Conservation (phyloP, 2,113 vertebrate genomes). For the Actenoides hombroni region DNA sequence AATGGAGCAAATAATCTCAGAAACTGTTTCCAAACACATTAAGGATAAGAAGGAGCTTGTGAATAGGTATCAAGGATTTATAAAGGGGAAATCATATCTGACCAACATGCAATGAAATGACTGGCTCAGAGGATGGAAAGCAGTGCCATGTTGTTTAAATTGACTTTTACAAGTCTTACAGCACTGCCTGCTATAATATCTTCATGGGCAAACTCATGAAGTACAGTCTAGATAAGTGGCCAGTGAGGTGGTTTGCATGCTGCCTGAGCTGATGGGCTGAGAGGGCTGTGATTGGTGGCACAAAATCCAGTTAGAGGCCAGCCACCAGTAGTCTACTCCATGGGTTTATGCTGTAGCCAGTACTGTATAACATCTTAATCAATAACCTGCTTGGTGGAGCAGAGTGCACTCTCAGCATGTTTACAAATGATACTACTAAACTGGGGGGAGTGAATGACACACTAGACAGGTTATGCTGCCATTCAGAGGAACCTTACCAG, state of each 20-base stretch:
- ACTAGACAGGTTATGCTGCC: neutral
- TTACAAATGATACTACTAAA: neutral
- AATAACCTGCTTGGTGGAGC: neutral
- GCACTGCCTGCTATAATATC: neutral
- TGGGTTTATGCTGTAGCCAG: neutral
- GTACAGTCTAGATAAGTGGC: neutral
- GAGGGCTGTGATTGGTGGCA: neutral
- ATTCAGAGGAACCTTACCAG: neutral
- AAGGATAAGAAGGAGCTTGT: neutral
- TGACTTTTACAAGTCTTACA: neutral
- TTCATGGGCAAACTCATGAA: neutral
- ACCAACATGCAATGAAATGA: neutral
- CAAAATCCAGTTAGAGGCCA: neutral
- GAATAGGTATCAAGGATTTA: neutral
- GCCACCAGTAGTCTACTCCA: neutral
- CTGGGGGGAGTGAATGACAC: neutral
- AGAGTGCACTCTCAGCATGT: neutral
- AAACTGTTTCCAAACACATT: neutral
- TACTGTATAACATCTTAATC: neutral
- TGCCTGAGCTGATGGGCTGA: neutral
- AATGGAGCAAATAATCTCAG: neutral
- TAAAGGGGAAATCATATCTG: neutral
- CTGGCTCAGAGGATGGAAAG: neutral
- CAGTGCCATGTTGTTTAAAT: rapidly evolving
- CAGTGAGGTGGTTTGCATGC: neutral